Percentiles rank a stretch among this genome's conserved stretches.
Evolutionary conservation across 2,113 vertebrate genomes (phyloP).

Genomic region (Sclerurus mexicanus): DNA sequence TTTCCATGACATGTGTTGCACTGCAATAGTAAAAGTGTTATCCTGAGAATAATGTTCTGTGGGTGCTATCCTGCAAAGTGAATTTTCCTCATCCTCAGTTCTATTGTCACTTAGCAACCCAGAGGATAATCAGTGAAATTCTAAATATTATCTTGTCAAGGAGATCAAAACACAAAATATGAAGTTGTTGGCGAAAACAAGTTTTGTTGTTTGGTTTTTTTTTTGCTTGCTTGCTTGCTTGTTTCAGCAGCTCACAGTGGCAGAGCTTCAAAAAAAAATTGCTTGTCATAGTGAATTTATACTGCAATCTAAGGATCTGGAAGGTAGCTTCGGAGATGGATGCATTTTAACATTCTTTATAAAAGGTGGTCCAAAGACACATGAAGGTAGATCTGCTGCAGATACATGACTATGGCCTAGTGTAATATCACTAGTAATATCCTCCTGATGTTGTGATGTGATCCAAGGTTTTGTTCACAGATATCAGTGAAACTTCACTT

Average conservation of each 20-base stretch:
- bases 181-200: not conserved
- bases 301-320: not conserved
- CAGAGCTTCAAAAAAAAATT: not conserved
- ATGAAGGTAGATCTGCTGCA: not conserved
- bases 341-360: not conserved
- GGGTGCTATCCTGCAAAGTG: not conserved
- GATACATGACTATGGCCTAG: not conserved
- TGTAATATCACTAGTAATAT: not conserved
- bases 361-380: not conserved
- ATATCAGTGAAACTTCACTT: not conserved
- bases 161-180: constrained; percentile 13
- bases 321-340: not conserved
- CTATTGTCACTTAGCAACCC: constrained; percentile 49
- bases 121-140: not conserved
- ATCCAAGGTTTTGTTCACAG: not conserved
- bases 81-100: not conserved
- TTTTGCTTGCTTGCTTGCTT: accelerated
- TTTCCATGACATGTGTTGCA: not conserved
- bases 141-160: constrained; percentile 2
- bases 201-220: not conserved
- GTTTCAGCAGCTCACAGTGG: not conserved
- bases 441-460: not conserved
- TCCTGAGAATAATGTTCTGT: not conserved
- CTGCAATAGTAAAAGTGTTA: not conserved
- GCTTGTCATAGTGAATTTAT: not conserved